Evolutionary conservation across 2,888 invertebrate species (phyloP).

Genomic region (Perizoma flavofasciatum): DNA sequence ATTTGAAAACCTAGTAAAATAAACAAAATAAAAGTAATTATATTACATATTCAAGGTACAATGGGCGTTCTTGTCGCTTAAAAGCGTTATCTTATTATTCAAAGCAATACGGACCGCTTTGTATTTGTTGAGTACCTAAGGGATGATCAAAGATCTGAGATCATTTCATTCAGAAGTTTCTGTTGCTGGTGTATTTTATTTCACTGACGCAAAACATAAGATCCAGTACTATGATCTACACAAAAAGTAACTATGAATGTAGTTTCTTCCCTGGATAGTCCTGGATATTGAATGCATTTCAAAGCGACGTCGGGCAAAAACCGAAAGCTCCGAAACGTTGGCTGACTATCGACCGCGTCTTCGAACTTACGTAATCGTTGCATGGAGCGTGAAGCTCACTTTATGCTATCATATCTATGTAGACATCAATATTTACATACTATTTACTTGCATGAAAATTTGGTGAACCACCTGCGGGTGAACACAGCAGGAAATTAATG

Average conservation of each 20-base stretch:
- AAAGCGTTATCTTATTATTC: too few species aligned
- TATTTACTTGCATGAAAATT: not conserved
- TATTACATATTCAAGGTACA: too few species aligned
- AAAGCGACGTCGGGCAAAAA: conserved; percentile 15
- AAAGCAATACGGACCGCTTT: too few species aligned
- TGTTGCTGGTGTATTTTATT: too few species aligned
- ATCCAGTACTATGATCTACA: not conserved
- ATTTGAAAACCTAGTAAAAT: too few species aligned
- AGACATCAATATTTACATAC: conserved; percentile 7
- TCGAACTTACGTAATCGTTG: conserved; percentile 36
- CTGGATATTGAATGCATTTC: conserved; percentile 2
- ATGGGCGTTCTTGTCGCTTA: too few species aligned
- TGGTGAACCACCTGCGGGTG: too few species aligned
- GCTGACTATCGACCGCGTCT: conserved; percentile 37
- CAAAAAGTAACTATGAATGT: not conserved
- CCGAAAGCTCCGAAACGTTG: conserved; percentile 28
- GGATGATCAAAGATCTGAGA: too few species aligned
- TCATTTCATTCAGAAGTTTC: too few species aligned
- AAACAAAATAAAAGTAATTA: too few species aligned
- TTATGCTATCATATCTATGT: conserved; percentile 2
- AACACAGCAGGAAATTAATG: too few species aligned
- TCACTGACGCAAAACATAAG: not conserved
- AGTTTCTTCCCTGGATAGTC: not conserved
- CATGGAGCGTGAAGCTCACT: conserved; percentile 25
- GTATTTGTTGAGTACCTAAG: too few species aligned